Evolutionary conservation across 2,888 invertebrate genomes (phyloP), one percentile per base, ranked within the genome.

Genomic region (Apamea anceps): DNA sequence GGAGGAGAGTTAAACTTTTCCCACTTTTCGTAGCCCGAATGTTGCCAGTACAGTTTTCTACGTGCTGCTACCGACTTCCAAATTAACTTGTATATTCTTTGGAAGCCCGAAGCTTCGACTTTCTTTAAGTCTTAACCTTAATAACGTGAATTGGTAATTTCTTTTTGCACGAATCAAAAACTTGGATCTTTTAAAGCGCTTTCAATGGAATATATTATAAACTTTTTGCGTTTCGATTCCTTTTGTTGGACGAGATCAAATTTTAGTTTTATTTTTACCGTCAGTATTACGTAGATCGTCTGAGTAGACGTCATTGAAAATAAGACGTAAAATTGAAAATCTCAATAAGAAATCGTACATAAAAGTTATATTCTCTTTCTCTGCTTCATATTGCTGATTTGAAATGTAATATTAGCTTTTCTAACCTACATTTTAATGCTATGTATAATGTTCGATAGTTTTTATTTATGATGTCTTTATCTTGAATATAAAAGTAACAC

Each of bases 71-170:
- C 82, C 75, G 45, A 87, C 76, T 87, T 82, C 80, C 65, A 87
- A 87, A 88, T 87, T 88, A 85, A 87, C 85, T 87, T 87, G 86
- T 88, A 67, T 88, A 88, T 88, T 87, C 88, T 85, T 78, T 18
- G 65, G 21, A 72, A 66, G 76, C 25, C 18, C n/a, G n/a, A 60
- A 73, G 48, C 71, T 80, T 42, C 72, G 37, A 77, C 51, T 84
- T 85, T 74, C 57, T 42, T 60, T 78, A 75, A 84, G 62, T 62
- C 77, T 62, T 62, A 15, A 77, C 87, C 66, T 77, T 77, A 84
- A 85, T 87, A 87, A 77, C 63, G 80, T 74, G 85, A 87, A 87
- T 87, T 84, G 70, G 75, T 81, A 78, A 85, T 81, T 85, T 84
- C 80, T 85, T 86, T 82, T 85, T 28, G 68, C 42, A 57, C 71